phyloP scores from a whole-genome alignment of 2,888 invertebrate species.

The Athalia cordata region DNA sequence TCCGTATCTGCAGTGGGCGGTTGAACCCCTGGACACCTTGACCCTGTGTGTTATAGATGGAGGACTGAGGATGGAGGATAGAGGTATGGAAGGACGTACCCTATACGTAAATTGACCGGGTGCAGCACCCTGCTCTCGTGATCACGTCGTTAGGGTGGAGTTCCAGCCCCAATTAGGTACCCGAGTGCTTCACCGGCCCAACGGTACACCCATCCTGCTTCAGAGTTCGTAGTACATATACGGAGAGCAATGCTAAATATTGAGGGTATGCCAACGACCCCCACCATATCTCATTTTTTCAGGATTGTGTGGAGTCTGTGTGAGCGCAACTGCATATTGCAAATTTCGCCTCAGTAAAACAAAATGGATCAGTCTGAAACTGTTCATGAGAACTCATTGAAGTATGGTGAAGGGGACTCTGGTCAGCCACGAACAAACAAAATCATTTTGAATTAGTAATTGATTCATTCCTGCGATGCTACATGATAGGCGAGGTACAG shows the following conservation, averaged over 20 bases:
- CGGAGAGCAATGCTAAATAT: not conserved
- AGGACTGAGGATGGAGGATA: too few species aligned
- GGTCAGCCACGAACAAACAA: too few species aligned
- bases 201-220: not conserved
- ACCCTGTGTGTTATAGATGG: not conserved
- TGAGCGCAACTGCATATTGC: too few species aligned
- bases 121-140: slow-evolving; percentile 13
- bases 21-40: not conserved
- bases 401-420: not conserved
- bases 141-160: slow-evolving; percentile 27
- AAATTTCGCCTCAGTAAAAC: too few species aligned
- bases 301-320: too few species aligned
- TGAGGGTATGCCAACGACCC: too few species aligned
- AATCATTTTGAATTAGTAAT: not conserved
- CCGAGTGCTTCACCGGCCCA: slow-evolving; percentile 16
- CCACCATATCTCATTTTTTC: too few species aligned
- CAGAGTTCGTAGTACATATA: not conserved
- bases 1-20: slow-evolving; percentile 10
- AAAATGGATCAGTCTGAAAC: too few species aligned
- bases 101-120: slow-evolving; percentile 16
- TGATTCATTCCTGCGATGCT: not conserved
- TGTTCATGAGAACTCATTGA: not conserved
- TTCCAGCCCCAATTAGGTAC: slow-evolving; percentile 35
- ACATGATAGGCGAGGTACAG: slow-evolving; percentile 36
- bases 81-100: not conserved